These are phyloP conservation scores for Bombus ignitus DNA, from an alignment of 1,140 invertebrate species.

Conservation along the genomic window DNA sequence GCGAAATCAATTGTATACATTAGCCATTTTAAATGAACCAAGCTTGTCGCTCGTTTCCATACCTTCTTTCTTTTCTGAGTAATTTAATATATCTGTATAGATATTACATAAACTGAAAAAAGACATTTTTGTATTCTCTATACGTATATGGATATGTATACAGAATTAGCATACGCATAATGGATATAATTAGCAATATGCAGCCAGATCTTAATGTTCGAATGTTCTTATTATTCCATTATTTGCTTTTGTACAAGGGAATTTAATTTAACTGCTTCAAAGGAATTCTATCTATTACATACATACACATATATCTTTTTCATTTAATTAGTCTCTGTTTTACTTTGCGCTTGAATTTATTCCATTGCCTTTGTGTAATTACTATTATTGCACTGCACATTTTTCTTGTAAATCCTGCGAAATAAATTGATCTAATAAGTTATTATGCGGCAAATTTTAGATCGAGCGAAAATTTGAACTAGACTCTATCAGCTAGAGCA, in stretches of 20 bases:
- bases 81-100: background rate
- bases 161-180: background rate
- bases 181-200: background rate
- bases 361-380: background rate
- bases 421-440: background rate
- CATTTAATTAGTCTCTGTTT: background rate
- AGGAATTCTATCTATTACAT: background rate
- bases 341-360: background rate
- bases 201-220: background rate
- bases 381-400: background rate
- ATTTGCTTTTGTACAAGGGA: background rate
- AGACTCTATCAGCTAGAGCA: background rate
- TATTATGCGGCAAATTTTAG: background rate
- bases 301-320: too few relatives aligned
- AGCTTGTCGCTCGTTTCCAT: background rate
- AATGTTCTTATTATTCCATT: background rate
- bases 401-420: background rate
- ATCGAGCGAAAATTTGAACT: background rate
- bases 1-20: conserved; percentile 9
- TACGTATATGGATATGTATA: too few relatives aligned
- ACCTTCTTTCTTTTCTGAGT: background rate
- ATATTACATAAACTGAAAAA: background rate
- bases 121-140: background rate
- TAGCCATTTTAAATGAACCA: conserved; percentile 8
- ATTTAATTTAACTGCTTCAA: background rate